Evolutionary conservation across 2,888 invertebrate species (phyloP).

Genomic region (Yponomeuta sedellus): DNA sequence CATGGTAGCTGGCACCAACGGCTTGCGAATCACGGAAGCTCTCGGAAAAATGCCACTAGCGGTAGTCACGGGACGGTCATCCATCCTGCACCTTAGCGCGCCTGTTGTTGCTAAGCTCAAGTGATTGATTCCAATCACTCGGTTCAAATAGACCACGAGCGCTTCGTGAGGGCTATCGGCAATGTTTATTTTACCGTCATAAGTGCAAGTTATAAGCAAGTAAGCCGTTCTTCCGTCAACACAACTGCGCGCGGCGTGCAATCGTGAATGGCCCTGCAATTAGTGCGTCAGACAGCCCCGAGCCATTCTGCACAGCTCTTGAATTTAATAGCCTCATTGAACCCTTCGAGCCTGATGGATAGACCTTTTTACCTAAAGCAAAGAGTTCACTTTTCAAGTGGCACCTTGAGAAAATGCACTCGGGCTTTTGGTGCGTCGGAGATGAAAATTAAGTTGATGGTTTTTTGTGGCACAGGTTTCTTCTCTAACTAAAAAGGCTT

Average conservation of each 20-base stretch:
- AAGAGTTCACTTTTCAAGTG: slow-evolving; percentile 1
- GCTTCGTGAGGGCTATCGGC: too few species aligned
- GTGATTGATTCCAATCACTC: too few species aligned
- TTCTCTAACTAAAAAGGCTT: neutral
- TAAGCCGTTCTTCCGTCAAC: too few species aligned
- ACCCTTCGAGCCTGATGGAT: neutral
- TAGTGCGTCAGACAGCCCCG: neutral
- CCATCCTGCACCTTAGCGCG: too few species aligned
- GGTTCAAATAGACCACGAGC: too few species aligned
- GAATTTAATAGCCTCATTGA: slow-evolving; percentile 1
- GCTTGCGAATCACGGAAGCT: too few species aligned
- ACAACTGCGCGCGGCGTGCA: neutral
- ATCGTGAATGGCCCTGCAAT: neutral
- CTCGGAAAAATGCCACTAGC: too few species aligned
- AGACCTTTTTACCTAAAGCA: neutral
- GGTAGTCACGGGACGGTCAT: too few species aligned
- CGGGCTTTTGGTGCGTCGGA: neutral
- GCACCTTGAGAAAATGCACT: neutral
- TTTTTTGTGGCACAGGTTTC: neutral
- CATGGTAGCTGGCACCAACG: too few species aligned
- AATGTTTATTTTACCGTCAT: too few species aligned
- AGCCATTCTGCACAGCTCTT: neutral
- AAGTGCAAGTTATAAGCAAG: too few species aligned
- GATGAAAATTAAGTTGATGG: neutral
- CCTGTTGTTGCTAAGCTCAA: too few species aligned